These are phyloP conservation scores for Echinometra lucunter DNA, from an alignment of 53 echinoderm and acorn worm genomes.

Conservation along the genomic window DNA sequence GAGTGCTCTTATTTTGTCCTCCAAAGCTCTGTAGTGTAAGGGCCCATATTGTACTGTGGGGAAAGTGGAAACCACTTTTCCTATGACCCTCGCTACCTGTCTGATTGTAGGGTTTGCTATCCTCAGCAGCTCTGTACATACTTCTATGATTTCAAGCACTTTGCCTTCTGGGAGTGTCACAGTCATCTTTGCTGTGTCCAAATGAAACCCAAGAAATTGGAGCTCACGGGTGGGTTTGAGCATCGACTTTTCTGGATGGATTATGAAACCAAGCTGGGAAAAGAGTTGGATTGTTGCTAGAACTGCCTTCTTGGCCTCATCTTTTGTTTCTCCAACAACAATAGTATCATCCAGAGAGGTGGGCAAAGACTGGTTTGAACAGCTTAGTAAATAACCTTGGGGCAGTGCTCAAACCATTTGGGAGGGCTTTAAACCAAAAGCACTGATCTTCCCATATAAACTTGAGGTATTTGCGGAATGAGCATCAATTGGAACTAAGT, in stretches of 20 bases:
- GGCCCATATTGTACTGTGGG: slow-evolving; percentile 16
- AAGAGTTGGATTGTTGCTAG: background rate
- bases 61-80: background rate
- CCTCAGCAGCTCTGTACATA: background rate
- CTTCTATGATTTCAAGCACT: background rate
- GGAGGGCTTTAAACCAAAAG: background rate
- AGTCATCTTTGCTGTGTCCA: background rate
- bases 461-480: background rate
- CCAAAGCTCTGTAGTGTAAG: background rate
- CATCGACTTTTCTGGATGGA: background rate
- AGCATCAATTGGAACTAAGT: background rate
- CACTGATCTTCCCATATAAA: background rate
- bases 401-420: background rate
- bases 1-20: background rate
- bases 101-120: background rate
- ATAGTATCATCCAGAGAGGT: background rate
- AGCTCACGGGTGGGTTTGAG: background rate
- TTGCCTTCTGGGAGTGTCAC: background rate
- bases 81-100: slow-evolving; percentile 9
- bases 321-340: background rate
- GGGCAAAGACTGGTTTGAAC: background rate
- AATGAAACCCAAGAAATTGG: background rate
- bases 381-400: background rate
- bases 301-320: background rate
- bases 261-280: background rate